These are phyloP conservation scores for Scaptomyza flava DNA, from an alignment of 2,888 invertebrate genomes.

Conservation along the genomic window DNA sequence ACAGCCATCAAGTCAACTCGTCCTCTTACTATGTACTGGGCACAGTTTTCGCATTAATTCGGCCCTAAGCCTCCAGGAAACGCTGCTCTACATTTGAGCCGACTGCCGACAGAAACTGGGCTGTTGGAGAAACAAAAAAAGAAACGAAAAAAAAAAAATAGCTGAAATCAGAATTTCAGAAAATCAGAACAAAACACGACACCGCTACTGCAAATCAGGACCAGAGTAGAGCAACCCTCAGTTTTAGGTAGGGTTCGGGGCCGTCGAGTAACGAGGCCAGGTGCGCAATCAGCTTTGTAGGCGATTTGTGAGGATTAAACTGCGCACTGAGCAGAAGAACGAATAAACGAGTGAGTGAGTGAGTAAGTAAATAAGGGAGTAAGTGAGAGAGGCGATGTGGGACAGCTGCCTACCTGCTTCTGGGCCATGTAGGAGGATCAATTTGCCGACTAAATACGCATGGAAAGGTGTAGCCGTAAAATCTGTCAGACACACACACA, in stretches of 20 bases:
- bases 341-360: not conserved
- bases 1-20: conserved; percentile 63
- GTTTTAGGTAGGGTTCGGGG: conserved; percentile 9
- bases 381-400: conserved; percentile 7
- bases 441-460: conserved; percentile 77
- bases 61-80: conserved; percentile 62
- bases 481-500: conserved; percentile 59
- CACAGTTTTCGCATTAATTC: conserved; percentile 58
- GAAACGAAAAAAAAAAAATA: conserved; percentile 13
- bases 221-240: conserved; percentile 55
- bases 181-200: conserved; percentile 68
- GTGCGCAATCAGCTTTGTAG: conserved; percentile 81
- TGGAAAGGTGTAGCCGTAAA: conserved; percentile 75
- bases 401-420: conserved; percentile 66
- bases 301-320: conserved; percentile 80
- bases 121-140: conserved; percentile 11
- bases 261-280: conserved; percentile 41
- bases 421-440: conserved; percentile 71
- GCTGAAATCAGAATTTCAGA: conserved; percentile 49
- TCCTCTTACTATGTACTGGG: conserved; percentile 19
- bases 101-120: conserved; percentile 8
- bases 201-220: conserved; percentile 56
- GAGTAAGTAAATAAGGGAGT: not conserved
- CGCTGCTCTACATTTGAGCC: conserved; percentile 41
- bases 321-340: conserved; percentile 53